Evolutionary conservation across 2,113 vertebrate genomes (phyloP).

Genomic region (Myodes glareolus): DNA sequence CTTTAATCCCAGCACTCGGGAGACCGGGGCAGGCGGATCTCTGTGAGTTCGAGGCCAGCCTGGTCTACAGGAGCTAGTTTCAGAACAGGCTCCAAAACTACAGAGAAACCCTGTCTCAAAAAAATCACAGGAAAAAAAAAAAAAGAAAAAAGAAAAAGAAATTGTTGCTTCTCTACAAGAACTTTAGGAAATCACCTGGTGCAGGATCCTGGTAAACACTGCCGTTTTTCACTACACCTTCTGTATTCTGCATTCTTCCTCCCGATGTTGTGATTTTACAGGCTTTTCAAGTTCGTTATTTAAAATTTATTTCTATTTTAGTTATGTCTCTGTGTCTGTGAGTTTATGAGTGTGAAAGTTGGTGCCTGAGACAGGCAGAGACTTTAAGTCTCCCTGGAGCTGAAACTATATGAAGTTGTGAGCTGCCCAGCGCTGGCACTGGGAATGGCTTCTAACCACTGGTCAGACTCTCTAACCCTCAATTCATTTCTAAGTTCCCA

Average conservation of each 20-base stretch:
- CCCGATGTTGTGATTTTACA: neutral
- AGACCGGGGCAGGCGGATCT: no score
- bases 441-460: neutral
- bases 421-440: neutral
- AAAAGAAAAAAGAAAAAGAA: neutral
- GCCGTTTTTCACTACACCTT: neutral
- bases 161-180: neutral
- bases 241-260: neutral
- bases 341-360: neutral
- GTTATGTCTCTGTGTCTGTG: neutral
- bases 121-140: no score
- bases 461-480: neutral
- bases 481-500: neutral
- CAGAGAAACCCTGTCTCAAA: no score
- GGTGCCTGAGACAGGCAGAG: neutral
- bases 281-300: neutral
- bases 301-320: neutral
- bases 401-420: no score
- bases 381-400: neutral
- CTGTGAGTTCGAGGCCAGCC: no score
- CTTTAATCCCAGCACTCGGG: no score
- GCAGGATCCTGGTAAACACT: neutral
- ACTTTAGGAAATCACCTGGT: neutral
- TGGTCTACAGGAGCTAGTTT: no score
- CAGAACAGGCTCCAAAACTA: no score